Evolutionary conservation across 2,888 invertebrate species (phyloP), one percentile per base, ranked within the genome.

Genomic region (Lymantria monacha): DNA sequence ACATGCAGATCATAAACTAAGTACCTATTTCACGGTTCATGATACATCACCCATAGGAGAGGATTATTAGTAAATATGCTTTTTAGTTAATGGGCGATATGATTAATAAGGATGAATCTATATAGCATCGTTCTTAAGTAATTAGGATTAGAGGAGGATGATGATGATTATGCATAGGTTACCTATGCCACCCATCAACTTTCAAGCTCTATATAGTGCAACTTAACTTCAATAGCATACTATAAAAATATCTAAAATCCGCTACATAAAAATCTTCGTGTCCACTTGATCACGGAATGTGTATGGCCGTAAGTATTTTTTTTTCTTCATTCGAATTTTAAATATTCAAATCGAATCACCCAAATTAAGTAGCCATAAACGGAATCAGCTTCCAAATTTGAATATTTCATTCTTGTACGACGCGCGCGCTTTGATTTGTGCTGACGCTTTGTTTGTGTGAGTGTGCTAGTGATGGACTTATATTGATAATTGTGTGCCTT

Each of bases 321-420:
- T 81, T 83, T 82, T 77, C 12, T 42, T 76, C 68, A 58, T 66
- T 72, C 70, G 76, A 77, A 76, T 85, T 87, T 84, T 81, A 83
- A 84, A 85, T 67, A 89, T 91, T 90, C 87, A 89, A 91, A 89
- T 90, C 88, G 89, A 90, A 90, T 89, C 90, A 88, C 87, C 91
- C 91, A 91, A 91, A 91, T 91, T 90, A 91, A 90, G 90, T 90
- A 91, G 88, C 91, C 89, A 90, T 91, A 90, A 91, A 91, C 87
- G 90, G 83, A 90, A 90, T 91, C 90, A 87, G 90, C 90, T 91
- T 88, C 91, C 89, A 89, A 91, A 91, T 91, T 91, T 90, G 83
- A 91, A 91, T 91, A 91, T 91, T 90, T 89, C 87, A 89, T 89
- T 88, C 83, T 84, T 71, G 72, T 78, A 79, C 74, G 79, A 78